Evolutionary conservation across 2,797 vertebrate species (phyloP).

Genomic region (Oreonectes daqikongensis): DNA sequence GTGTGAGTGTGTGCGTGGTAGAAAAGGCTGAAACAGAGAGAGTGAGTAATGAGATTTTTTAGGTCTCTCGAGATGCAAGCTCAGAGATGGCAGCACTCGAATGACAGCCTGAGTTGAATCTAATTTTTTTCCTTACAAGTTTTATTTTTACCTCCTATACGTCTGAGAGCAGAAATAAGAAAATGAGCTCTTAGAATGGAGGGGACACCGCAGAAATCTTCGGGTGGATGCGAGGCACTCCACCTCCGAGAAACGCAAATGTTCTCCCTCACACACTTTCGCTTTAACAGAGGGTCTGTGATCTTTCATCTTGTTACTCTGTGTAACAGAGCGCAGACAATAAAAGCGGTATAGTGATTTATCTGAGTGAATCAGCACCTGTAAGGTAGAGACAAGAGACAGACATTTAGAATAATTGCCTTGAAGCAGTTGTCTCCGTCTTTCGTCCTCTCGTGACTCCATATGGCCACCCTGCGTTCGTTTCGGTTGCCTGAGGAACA

Average conservation of each 20-base stretch:
- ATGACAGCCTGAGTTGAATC: constrained; percentile 61
- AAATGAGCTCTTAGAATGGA: constrained; percentile 44
- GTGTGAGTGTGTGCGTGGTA: constrained; percentile 36
- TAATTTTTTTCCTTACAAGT: constrained; percentile 42
- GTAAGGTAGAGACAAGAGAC: constrained; percentile 34
- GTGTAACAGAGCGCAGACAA: constrained; percentile 33
- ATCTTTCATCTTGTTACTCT: constrained; percentile 34
- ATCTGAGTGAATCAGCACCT: constrained; percentile 41
- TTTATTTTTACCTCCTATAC: constrained; percentile 53
- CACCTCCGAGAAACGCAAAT: constrained; percentile 13
- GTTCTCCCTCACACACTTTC: constrained; percentile 12
- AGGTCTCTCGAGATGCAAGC: constrained; percentile 56
- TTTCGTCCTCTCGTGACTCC: constrained; percentile 18
- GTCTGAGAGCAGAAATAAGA: constrained; percentile 47
- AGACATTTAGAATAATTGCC: constrained; percentile 41
- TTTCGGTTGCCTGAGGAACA: constrained; percentile 27
- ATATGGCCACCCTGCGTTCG: constrained; percentile 14
- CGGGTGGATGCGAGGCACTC: not conserved
- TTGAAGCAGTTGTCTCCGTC: constrained; percentile 38
- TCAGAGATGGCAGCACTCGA: constrained; percentile 59
- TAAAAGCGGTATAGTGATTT: constrained; percentile 34
- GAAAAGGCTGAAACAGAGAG: constrained; percentile 41
- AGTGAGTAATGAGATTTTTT: constrained; percentile 56
- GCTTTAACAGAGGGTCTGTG: constrained; percentile 17
- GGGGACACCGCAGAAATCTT: constrained; percentile 30